These are phyloP conservation scores for Leptoteleia sp. DNA, from an alignment of 1,140 invertebrate genomes.

Conservation along the genomic window DNA sequence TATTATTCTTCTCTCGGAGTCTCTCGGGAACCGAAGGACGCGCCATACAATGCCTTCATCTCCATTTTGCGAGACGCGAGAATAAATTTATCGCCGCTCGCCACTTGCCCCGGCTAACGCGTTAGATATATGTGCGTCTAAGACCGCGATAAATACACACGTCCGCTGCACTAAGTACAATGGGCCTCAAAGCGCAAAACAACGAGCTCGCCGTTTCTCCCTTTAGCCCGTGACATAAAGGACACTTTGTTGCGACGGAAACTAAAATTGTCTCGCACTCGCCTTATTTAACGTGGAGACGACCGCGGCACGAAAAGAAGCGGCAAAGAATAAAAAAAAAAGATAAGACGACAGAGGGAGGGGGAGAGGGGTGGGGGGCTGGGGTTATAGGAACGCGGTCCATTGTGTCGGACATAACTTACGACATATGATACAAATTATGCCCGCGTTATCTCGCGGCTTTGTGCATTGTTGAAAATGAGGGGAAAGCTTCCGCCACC, in stretches of 20 bases:
- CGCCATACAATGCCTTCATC: slow-evolving; percentile 69
- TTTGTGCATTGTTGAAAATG: slow-evolving; percentile 60
- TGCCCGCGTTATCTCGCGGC: slow-evolving; percentile 52
- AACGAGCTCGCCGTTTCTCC: slow-evolving; percentile 49
- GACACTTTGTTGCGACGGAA: slow-evolving; percentile 61
- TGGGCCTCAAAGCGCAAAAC: slow-evolving; percentile 63
- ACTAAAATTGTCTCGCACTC: slow-evolving; percentile 62
- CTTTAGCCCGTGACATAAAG: slow-evolving; percentile 65
- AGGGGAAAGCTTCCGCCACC: slow-evolving; percentile 36
- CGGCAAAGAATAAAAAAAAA: slow-evolving; percentile 2
- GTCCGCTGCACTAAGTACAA: slow-evolving; percentile 63
- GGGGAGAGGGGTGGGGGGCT: no score
- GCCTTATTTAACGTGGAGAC: slow-evolving; percentile 52
- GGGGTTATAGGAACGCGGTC: no score
- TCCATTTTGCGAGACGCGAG: slow-evolving; percentile 70
- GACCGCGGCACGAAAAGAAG: background rate
- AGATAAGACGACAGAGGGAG: no score
- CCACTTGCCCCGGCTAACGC: slow-evolving; percentile 57
- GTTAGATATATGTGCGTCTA: slow-evolving; percentile 68
- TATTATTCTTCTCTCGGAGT: slow-evolving; percentile 69
- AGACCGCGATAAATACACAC: slow-evolving; percentile 67
- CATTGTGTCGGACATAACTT: slow-evolving; percentile 61
- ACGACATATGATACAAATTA: slow-evolving; percentile 67
- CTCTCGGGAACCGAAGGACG: slow-evolving; percentile 66
- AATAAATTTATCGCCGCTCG: slow-evolving; percentile 70